These are phyloP conservation scores for Aldrovandia affinis DNA, from an alignment of 2,797 vertebrate genomes.

Conservation along the genomic window DNA sequence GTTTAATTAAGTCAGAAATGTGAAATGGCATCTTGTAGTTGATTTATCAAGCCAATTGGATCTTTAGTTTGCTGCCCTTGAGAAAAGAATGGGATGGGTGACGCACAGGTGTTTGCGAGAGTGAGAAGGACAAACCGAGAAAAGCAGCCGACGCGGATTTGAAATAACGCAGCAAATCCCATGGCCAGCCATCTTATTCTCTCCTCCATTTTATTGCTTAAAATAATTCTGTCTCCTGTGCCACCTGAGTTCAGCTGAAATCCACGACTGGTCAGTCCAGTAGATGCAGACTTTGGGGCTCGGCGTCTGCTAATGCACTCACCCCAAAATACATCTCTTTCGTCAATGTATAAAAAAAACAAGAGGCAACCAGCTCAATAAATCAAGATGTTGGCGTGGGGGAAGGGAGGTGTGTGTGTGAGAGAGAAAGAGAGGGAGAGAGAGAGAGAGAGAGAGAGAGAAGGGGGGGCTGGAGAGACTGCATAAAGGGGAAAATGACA, in stretches of 20 bases:
- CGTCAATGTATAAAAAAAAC: constrained; percentile 13
- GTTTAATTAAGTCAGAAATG: constrained; percentile 35
- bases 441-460: background rate
- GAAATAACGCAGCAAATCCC: constrained; percentile 23
- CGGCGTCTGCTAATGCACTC: background rate
- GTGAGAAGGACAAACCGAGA: constrained; percentile 23
- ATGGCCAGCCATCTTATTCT: constrained; percentile 3
- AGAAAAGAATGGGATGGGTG: constrained; percentile 31
- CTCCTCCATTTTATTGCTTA: constrained; percentile 8
- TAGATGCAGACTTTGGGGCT: constrained; percentile 9
- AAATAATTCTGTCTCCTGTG: constrained; percentile 18
- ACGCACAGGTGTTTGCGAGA: constrained; percentile 32
- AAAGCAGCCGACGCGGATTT: constrained; percentile 17
- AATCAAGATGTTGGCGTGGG: background rate
- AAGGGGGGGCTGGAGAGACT: background rate
- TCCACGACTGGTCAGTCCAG: background rate
- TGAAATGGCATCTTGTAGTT: constrained; percentile 17
- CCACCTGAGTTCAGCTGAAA: constrained; percentile 20
- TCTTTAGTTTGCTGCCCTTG: constrained; percentile 33
- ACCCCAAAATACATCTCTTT: constrained; percentile 13
- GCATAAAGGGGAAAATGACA: constrained; percentile 26
- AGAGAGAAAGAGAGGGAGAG: background rate
- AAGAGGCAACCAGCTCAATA: background rate
- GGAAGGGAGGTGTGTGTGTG: background rate
- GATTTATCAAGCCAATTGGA: constrained; percentile 35